phyloP scores from a whole-genome alignment of 1,140 invertebrate genomes.

The Drosophila cardini region DNA sequence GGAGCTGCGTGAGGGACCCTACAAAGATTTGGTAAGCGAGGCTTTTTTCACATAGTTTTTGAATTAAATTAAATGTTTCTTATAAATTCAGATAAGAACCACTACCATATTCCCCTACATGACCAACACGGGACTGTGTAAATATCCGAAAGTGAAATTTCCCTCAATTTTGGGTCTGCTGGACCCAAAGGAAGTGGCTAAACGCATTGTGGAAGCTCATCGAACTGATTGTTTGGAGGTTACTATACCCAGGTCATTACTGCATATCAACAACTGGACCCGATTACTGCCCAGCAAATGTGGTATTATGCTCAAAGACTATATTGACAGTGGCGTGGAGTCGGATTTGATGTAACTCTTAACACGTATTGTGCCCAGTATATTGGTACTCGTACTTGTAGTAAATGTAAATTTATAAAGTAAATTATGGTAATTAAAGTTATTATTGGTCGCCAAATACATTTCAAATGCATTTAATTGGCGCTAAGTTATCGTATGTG shows the following conservation, averaged over 20 bases:
- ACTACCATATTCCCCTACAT: slow-evolving; percentile 93
- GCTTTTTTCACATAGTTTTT: neutral
- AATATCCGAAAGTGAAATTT: slow-evolving; percentile 91
- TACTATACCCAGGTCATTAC: slow-evolving; percentile 86
- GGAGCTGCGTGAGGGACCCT: slow-evolving; percentile 87
- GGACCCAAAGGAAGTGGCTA: slow-evolving; percentile 88
- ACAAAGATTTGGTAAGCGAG: slow-evolving; percentile 64
- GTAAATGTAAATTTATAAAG: slow-evolving; percentile 9
- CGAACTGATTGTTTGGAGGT: slow-evolving; percentile 86
- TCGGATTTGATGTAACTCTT: slow-evolving; percentile 79
- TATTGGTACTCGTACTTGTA: neutral
- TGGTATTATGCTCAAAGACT: slow-evolving; percentile 85
- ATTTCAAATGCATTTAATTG: slow-evolving; percentile 2
- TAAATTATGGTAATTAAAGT: slow-evolving; percentile 39
- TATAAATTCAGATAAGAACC: slow-evolving; percentile 88
- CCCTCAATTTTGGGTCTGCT: slow-evolving; percentile 89
- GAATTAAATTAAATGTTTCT: neutral
- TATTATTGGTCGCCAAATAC: slow-evolving; percentile 14
- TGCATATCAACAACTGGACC: slow-evolving; percentile 81
- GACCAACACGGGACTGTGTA: slow-evolving; percentile 93
- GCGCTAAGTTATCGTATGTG: neutral
- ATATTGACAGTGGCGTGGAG: slow-evolving; percentile 86
- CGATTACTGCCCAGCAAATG: slow-evolving; percentile 85
- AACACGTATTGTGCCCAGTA: neutral
- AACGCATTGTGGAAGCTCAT: slow-evolving; percentile 88